Percentiles rank a stretch among this genome's conserved stretches.
phyloP scores from a whole-genome alignment of 2,113 vertebrate genomes.

The Neolamprologus sp. region DNA sequence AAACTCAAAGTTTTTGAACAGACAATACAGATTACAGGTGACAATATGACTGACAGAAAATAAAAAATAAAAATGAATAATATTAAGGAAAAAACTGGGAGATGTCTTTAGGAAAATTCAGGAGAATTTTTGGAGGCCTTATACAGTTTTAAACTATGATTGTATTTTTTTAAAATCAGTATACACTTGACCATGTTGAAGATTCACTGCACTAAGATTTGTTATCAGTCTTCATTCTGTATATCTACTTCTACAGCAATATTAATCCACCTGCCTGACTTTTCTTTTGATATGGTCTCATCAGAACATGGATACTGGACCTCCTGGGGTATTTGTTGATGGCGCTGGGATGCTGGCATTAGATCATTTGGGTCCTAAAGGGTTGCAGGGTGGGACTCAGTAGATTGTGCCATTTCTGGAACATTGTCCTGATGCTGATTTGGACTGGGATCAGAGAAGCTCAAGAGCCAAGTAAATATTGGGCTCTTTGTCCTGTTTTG shows the following conservation, averaged over 20 bases:
- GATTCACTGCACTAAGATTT: background rate
- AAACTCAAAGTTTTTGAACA: background rate
- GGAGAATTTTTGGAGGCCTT: background rate
- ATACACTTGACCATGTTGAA: background rate
- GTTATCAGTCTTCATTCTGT: background rate
- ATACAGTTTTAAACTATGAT: background rate
- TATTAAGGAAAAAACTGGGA: background rate
- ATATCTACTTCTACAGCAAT: background rate
- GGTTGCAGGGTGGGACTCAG: background rate
- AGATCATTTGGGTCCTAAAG: background rate
- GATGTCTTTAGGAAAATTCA: background rate
- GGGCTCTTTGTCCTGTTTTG: background rate
- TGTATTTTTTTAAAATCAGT: background rate
- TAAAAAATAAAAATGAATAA: background rate
- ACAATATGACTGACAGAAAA: background rate
- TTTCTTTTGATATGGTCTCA: background rate
- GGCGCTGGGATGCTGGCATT: background rate
- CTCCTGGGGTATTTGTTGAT: background rate
- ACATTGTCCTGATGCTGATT: background rate
- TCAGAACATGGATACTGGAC: background rate
- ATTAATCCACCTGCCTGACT: background rate
- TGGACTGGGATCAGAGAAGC: background rate
- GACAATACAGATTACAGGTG: background rate
- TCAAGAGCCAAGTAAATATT: background rate
- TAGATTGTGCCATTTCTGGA: background rate